Percentiles rank a stretch among this genome's conserved stretches.
These are phyloP conservation scores for Tetramorium alpestre DNA, from an alignment of 1,140 invertebrate species.

Conservation along the genomic window DNA sequence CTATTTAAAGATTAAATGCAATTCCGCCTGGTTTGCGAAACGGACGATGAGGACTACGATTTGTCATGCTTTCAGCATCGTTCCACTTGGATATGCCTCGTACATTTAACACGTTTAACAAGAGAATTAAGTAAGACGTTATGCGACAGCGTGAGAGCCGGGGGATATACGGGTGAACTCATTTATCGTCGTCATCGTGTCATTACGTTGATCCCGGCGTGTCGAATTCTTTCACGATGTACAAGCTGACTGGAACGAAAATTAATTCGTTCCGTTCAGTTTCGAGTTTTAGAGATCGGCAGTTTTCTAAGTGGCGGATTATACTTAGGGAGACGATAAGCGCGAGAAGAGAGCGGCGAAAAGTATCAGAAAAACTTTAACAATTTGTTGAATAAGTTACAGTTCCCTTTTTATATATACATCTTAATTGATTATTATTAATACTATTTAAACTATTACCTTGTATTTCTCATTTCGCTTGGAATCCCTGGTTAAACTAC, in stretches of 20 bases:
- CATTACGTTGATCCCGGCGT: conserved; percentile 44
- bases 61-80: conserved; percentile 33
- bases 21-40: conserved; percentile 5
- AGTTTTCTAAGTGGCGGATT: conserved; percentile 8
- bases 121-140: conserved; percentile 50
- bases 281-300: neutral
- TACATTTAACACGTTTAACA: conserved; percentile 41
- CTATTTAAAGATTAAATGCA: conserved; percentile 6
- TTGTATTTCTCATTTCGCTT: neutral
- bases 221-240: conserved; percentile 47
- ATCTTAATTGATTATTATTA: neutral
- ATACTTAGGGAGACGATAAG: neutral
- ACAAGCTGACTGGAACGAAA: conserved; percentile 40
- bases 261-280: conserved; percentile 54
- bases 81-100: conserved; percentile 14
- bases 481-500: neutral
- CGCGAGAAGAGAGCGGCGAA: neutral
- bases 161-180: conserved; percentile 34
- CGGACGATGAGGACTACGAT: conserved; percentile 1
- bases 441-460: neutral
- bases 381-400: neutral
- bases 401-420: neutral
- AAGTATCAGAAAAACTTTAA: neutral
- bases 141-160: conserved; percentile 43
- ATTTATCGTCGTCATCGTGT: conserved; percentile 37